phyloP scores from a whole-genome alignment of 2,888 invertebrate species.

The Coleophora flavipennella region DNA sequence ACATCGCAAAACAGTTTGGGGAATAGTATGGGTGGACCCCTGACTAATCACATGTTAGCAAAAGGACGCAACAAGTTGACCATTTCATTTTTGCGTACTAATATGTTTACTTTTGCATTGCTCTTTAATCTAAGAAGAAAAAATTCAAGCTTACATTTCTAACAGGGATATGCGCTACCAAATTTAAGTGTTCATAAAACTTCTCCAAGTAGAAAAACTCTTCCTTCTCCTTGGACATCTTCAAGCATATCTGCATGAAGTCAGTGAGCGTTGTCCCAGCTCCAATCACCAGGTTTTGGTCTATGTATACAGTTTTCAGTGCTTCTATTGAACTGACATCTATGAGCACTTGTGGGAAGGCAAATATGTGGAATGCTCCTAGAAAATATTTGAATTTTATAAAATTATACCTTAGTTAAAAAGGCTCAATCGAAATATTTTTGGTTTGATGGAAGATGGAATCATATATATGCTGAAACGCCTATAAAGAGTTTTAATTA shows the following conservation, averaged over 20 bases:
- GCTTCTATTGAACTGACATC: constrained; percentile 75
- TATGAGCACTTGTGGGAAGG: constrained; percentile 69
- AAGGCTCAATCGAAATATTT: too few species aligned
- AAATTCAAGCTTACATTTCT: constrained; percentile 77
- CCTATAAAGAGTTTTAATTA: too few species aligned
- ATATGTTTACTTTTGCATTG: too few species aligned
- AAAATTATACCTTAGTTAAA: too few species aligned
- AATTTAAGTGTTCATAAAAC: constrained; percentile 72
- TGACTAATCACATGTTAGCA: too few species aligned
- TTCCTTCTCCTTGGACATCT: constrained; percentile 20
- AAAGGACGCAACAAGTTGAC: too few species aligned
- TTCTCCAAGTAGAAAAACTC: constrained; percentile 69
- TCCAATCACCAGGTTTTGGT: constrained; percentile 69
- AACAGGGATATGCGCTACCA: constrained; percentile 77
- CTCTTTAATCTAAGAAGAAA: background rate
- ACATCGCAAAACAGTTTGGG: too few species aligned
- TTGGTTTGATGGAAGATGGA: too few species aligned
- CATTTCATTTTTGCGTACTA: too few species aligned
- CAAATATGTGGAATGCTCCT: constrained; percentile 59
- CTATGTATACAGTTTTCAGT: constrained; percentile 54
- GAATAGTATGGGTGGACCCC: too few species aligned
- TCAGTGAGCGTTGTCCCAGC: constrained; percentile 63
- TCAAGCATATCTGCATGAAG: constrained; percentile 51
- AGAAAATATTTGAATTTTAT: background rate
- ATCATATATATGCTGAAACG: too few species aligned